A percentile compares a stretch with the other conserved stretches of the same genome.
Evolutionary conservation across 2,797 vertebrate species (phyloP).

Genomic region (Clarias platycephalus): DNA sequence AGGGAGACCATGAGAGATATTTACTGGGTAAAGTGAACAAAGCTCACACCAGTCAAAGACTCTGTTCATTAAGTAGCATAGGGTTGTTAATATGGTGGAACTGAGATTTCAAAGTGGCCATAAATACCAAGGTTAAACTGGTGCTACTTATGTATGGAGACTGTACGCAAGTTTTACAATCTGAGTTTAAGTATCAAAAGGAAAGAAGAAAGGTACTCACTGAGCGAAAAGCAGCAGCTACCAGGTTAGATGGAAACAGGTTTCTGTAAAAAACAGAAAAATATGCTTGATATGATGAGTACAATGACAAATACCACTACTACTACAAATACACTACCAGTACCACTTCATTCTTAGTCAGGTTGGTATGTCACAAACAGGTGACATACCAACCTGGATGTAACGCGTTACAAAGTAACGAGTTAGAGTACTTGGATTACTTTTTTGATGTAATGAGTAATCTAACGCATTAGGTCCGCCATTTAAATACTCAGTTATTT

Average conservation of each 20-base stretch:
- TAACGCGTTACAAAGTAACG: too few species aligned
- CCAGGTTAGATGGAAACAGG: conserved; percentile 92
- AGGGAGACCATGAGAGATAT: conserved; percentile 44
- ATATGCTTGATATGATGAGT: conserved; percentile 25
- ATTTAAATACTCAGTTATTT: too few species aligned
- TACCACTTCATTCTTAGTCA: background rate
- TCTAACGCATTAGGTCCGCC: too few species aligned
- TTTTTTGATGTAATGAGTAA: too few species aligned
- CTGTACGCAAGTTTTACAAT: conserved; percentile 10
- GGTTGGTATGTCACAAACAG: background rate
- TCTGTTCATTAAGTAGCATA: conserved; percentile 41
- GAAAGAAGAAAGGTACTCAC: conserved; percentile 73
- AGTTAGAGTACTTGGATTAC: too few species aligned
- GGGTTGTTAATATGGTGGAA: conserved; percentile 30
- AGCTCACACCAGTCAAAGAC: conserved; percentile 40
- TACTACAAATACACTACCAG: background rate
- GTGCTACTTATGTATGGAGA: background rate
- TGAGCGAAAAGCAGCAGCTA: conserved; percentile 89
- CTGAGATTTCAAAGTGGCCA: conserved; percentile 17
- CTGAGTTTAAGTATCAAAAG: background rate
- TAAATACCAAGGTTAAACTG: conserved; percentile 21
- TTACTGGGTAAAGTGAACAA: conserved; percentile 42
- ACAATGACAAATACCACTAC: background rate
- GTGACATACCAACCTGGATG: too few species aligned
- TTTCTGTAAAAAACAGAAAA: conserved; percentile 77